Evolutionary conservation across 1,140 invertebrate genomes (phyloP), one percentile per base, ranked within the genome.

Genomic region (Leptestheria dahalacensis): DNA sequence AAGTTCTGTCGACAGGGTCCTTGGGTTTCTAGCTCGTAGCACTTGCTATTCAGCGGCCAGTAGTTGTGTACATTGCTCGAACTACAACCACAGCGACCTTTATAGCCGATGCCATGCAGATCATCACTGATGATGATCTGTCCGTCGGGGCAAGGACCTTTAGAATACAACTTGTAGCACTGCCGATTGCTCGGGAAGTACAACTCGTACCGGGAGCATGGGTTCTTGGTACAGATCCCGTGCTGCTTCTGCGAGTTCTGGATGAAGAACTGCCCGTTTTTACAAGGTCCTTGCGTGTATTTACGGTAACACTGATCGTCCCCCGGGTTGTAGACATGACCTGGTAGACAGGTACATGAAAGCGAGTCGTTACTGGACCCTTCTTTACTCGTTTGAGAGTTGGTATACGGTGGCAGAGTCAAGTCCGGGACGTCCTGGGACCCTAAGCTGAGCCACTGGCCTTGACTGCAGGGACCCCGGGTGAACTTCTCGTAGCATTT

Each of bases 51-150:
- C 15, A 18, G 24, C 23, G 50, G 59, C 62, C 62, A 63, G 25
- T 59, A 64, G 51, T 64, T 60, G 20, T 63, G 63, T 18, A 57
- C 18, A 28, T 59, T 15, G 69, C 51, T 48, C 20, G 47, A 21
- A 9, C 53, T 48, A 64, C 85, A 88, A 2, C 79, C 82, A 62
- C 86, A 89, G 3, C 85, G 77, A 0, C 85, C 86, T 58, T 85
- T 84, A 66, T 86, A 87, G n/a, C 84, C 84, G 20, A 88, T 77
- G 0, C 85, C 86, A 63, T 88, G 84, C 0, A 86, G 64, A 63
- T 86, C 84, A 72, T 88, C 85, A 66, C 85, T 88, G 0, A 85
- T 76, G 1, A 89, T 80, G 3, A 86, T 75, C 65, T 85, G 79
- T 1, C 82, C 80, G 6, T 69, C 66, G 0, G 76, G 73, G 65